A percentile compares a stretch with the other conserved stretches of the same genome.
Conservation (phyloP, 2,888 invertebrate genomes). For the Sinotaia quadrata region DNA sequence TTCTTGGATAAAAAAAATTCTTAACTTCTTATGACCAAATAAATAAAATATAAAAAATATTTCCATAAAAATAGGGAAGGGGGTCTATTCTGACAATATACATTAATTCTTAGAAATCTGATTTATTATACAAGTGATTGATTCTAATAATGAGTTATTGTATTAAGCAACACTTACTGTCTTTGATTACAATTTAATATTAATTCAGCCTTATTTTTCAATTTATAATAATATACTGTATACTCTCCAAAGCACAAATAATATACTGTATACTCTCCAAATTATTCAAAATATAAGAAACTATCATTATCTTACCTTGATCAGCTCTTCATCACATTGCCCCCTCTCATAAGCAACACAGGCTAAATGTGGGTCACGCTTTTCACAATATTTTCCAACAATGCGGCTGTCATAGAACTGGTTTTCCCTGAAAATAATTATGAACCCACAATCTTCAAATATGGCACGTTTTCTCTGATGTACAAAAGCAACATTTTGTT, state of each 20-base stretch:
- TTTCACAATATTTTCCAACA: conserved; percentile 96
- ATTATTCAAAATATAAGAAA: neutral
- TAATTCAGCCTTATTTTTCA: neutral
- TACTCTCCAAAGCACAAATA: neutral
- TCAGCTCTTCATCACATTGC: conserved; percentile 96
- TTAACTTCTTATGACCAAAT: too few relatives aligned
- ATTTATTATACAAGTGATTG: too few relatives aligned
- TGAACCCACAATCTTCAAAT: too few relatives aligned
- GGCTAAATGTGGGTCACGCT: conserved; percentile 98
- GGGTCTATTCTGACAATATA: too few relatives aligned
- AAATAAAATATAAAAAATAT: too few relatives aligned
- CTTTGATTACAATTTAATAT: neutral
- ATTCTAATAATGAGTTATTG: too few relatives aligned
- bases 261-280: neutral
- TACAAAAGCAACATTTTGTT: too few relatives aligned
- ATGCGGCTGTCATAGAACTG: conserved; percentile 95
- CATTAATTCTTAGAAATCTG: too few relatives aligned
- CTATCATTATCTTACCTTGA: conserved; percentile 76
- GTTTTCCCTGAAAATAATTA: conserved; percentile 79
- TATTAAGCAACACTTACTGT: too few relatives aligned
- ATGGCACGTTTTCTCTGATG: too few relatives aligned
- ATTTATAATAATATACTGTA: neutral
- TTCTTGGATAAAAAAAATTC: too few relatives aligned
- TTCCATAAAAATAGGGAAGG: too few relatives aligned
- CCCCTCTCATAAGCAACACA: conserved; percentile 99